Conservation (phyloP, 2,113 vertebrate genomes). For the Gymnocephalus cernua region DNA sequence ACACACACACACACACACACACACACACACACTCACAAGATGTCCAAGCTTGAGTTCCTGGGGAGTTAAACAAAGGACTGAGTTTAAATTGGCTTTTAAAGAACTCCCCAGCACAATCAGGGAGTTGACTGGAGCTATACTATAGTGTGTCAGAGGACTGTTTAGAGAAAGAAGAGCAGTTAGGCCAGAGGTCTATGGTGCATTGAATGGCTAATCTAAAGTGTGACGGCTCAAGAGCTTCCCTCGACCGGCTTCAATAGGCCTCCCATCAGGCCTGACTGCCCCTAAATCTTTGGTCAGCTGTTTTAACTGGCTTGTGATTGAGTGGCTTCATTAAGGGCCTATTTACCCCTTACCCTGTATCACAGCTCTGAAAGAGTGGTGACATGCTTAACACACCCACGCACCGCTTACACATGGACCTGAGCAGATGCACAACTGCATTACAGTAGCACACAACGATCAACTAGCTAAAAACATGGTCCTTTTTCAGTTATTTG, state of each 20-base stretch:
- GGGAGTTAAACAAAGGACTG: conserved; percentile 75
- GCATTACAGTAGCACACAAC: conserved; percentile 39
- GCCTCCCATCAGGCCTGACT: conserved; percentile 72
- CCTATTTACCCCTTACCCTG: conserved; percentile 80
- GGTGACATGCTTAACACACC: conserved; percentile 67
- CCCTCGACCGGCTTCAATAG: conserved; percentile 64
- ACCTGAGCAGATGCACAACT: conserved; percentile 59
- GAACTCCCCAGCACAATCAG: conserved; percentile 70
- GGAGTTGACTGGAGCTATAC: conserved; percentile 63
- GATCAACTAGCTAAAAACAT: neutral
- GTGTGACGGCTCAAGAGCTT: conserved; percentile 70
- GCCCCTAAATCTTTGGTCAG: conserved; percentile 71
- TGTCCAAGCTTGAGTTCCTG: conserved; percentile 62
- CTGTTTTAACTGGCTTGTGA: conserved; percentile 80
- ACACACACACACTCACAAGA: conserved; percentile 30
- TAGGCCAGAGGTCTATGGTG: conserved; percentile 56
- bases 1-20: conserved; percentile 33
- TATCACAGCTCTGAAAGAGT: conserved; percentile 66
- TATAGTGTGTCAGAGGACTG: conserved; percentile 66
- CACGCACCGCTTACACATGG: conserved; percentile 44
- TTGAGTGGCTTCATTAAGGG: conserved; percentile 80
- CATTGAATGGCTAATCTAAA: conserved; percentile 75
- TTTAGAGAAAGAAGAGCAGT: conserved; percentile 68
- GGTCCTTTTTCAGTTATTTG: neutral
- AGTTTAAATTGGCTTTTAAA: conserved; percentile 80